Evolutionary conservation across 2,113 vertebrate genomes (phyloP), one percentile per base, ranked within the genome.

Genomic region (Phaetusa simplex): DNA sequence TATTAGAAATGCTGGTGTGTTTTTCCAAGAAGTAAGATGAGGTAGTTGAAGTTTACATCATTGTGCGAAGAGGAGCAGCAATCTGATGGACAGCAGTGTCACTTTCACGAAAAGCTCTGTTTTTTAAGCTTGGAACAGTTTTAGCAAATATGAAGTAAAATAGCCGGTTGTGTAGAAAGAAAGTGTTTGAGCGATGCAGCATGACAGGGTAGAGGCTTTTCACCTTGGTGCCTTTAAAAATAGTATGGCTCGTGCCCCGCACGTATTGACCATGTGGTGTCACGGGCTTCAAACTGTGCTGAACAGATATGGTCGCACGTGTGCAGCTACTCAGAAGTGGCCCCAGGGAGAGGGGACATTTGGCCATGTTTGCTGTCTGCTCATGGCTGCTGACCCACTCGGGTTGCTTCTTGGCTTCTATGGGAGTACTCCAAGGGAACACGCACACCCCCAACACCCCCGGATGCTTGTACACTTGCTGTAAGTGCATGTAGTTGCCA

Each of bases 261-360:
- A 6, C 0, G 0, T 15, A 8, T 4, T 70, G 61, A 53, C 38
- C 1, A 0, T 6, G 14, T 38, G 20, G 20, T 42, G 43, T 52
- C 34, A 34, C 0, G 5, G 81, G 19, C 47, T 74, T 59, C 27
- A 42, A 50, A 30, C 20, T 59, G 14, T 0, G 0, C 30, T 47
- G 61, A n/a, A 26, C 6, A 49, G 77, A 53, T 1, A 3, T 4
- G 53, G 9, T 16, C 0, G 1, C 6, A 8, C 13, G 5, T 12
- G 20, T 36, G 19, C 14, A 66, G 30, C 40, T 86, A 14, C 27
- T 73, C 34, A 29, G 72, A 56, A 77, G 20, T 21, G 20, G 29
- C 36, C 9, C 17, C 11, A 23, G 17, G 7, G 12, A 73, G 9
- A 49, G 15, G 45, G 43, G 36, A 38, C 4, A 5, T 65, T 27